These are phyloP conservation scores for Ormyrus pomaceus DNA, from an alignment of 2,888 invertebrate genomes.

Conservation along the genomic window DNA sequence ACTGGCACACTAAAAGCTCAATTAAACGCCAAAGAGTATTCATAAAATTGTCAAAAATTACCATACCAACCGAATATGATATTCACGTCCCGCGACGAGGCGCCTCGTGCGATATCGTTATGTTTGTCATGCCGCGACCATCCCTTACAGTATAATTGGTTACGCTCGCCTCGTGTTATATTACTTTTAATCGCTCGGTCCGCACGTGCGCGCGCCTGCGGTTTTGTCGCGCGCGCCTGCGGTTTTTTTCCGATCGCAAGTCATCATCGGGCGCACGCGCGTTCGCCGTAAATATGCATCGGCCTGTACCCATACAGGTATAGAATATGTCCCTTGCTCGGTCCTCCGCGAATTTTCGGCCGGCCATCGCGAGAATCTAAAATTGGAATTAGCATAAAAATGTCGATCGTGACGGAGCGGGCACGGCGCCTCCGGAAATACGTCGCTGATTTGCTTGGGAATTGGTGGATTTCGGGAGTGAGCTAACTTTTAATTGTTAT, in stretches of 20 bases:
- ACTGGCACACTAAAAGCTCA: too few relatives aligned
- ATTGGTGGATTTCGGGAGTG: conserved; percentile 13
- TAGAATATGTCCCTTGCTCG: background rate
- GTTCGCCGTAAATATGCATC: background rate
- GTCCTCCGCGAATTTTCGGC: too few relatives aligned
- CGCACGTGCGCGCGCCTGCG: conserved; percentile 10
- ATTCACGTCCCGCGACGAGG: too few relatives aligned
- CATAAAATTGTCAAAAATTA: too few relatives aligned
- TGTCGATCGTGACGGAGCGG: background rate
- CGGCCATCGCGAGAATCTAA: too few relatives aligned
- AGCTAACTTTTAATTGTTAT: too few relatives aligned
- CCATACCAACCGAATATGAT: too few relatives aligned
- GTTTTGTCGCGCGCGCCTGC: background rate
- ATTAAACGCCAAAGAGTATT: too few relatives aligned
- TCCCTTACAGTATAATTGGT: conserved; percentile 44
- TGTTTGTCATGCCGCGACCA: conserved; percentile 26
- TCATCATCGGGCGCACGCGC: background rate
- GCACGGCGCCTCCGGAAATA: background rate
- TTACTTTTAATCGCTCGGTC: conserved; percentile 41
- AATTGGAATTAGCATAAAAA: too few relatives aligned
- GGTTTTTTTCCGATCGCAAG: conserved; percentile 29
- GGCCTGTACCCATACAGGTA: background rate
- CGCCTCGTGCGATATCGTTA: conserved; percentile 6
- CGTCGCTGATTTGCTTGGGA: conserved; percentile 16
- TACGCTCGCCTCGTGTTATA: conserved; percentile 49